Base-by-base conservation (phyloP, 1,140 invertebrate genomes). In the Diorhabda carinulata region DNA sequence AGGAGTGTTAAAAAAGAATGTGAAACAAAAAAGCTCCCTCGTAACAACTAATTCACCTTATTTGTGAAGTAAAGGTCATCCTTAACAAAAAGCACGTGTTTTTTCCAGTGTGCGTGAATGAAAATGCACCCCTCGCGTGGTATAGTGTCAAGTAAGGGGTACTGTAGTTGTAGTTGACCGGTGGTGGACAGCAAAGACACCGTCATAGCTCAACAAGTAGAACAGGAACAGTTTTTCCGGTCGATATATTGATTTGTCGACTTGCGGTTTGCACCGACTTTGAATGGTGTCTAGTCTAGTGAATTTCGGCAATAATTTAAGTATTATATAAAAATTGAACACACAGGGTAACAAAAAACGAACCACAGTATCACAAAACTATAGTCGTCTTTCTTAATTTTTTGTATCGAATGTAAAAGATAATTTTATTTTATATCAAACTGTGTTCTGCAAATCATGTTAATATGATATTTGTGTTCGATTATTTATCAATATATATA, bases 221-320 rank as follows among this genome's bases (percentile, higher is more conserved):
- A 74, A 57, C 47, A 57, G 57, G 64, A 65, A 65, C 63, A 64
- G 63, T 71, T 74, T 66, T 64, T 68, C 68, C 61, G 71, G 68
- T 74, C 73, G 71, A 74, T 74, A 74, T 74, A 74, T 74, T 71
- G 73, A 74, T 74, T 72, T 60, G 65, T 58, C 57, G 61, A 72
- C 68, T 69, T 70, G 70, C 56, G 68, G 64, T 70, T 61, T 62
- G 41, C 43, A 43, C n/a, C 8, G 6, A 7, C 3, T 62, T 62
- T 44, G 40, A 3, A 40, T 60, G 43, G 4, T 43, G n/a, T 52
- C 47, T 62, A 47, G 61, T 47, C 41, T 10, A 10, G 61, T 62
- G 10, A 4, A 43, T 40, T 56, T 56, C 52, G 58, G 25, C 25
- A 25, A 25, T 25, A 25, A 25, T 25, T 25, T 25, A 25, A 25